Base-by-base conservation (phyloP, 1,140 invertebrate species). In the Sarcophaga bullata region DNA sequence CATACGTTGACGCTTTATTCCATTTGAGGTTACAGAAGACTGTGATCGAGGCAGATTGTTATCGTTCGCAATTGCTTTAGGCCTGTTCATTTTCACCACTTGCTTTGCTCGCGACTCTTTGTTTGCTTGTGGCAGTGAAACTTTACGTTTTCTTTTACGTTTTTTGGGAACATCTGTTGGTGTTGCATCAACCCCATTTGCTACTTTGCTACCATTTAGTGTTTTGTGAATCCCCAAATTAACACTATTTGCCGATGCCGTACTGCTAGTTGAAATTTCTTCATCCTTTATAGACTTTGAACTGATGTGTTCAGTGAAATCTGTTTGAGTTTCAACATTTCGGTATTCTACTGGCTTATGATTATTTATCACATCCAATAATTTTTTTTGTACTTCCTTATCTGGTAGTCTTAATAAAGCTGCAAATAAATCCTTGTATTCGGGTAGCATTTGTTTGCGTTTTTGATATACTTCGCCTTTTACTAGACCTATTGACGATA, bases 101-200 rank as follows among this genome's bases (percentile, higher is more conserved):
- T 86, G 85, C 48, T 49, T 50, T 4, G 88, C 88, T 3, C 86
- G 81, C 4, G 88, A 89, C 83, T 84, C 48, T 54, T 88, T 89
- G 11, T 87, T 87, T 9, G 88, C 88, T 82, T 89, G 80, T 37
- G 88, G 88, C 5, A 88, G 84, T 47, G 87, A 86, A 19, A 83
- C 87, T 19, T 89, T 89, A 0, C 88, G 86, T 47, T 86, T 89
- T 11, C 88, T 84, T 19, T 88, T 88, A 13, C 88, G 84, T 80
- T 89, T 89, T 17, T 85, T 83, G 6, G 81, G 82, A 46, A 84
- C 62, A 6, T 49, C 17, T 58, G 48, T 68, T 25, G 37, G 8
- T 80, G 19, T 50, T 5, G 47, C n/a, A 54, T 76, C 73, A 46
- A 15, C 15, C 11, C 0, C n/a, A 10, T 8, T 58, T 6, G 25